Conservation (phyloP, 2,888 invertebrate genomes). For the Strigamia maritima region DNA sequence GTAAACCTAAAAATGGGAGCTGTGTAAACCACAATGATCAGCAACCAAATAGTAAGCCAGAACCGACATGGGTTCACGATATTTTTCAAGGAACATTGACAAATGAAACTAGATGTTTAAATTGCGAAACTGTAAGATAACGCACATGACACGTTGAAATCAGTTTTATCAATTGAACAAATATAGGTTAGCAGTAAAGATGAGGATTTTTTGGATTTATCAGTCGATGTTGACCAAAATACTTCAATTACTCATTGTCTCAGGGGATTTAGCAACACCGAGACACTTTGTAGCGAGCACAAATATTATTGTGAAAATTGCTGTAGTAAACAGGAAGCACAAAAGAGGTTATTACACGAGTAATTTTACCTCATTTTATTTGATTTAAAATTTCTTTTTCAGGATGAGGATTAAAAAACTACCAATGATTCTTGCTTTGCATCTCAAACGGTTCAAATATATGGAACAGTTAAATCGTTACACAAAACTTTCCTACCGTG, state of each 20-base stretch:
- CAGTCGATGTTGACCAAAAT: constrained; percentile 99
- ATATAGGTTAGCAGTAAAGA: constrained; percentile 87
- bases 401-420: constrained; percentile 97
- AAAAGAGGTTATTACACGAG: constrained; percentile 53
- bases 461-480: constrained; percentile 98
- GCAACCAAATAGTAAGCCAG: constrained; percentile 57
- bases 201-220: constrained; percentile 97
- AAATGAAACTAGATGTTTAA: constrained; percentile 97
- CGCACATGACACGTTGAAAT: not conserved
- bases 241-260: constrained; percentile 98
- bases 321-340: constrained; percentile 98
- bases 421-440: constrained; percentile 94
- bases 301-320: constrained; percentile 99
- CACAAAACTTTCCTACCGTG: constrained; percentile 97
- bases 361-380: not conserved
- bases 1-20: constrained; percentile 41
- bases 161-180: not conserved
- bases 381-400: constrained; percentile 44
- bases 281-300: constrained; percentile 97
- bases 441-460: constrained; percentile 95
- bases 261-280: constrained; percentile 95
- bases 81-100: constrained; percentile 99
- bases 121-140: constrained; percentile 88
- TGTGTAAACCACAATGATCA: constrained; percentile 37
- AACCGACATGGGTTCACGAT: constrained; percentile 99